Conservation (phyloP, 2,113 vertebrate species). For the Tragelaphus buxtoni region DNA sequence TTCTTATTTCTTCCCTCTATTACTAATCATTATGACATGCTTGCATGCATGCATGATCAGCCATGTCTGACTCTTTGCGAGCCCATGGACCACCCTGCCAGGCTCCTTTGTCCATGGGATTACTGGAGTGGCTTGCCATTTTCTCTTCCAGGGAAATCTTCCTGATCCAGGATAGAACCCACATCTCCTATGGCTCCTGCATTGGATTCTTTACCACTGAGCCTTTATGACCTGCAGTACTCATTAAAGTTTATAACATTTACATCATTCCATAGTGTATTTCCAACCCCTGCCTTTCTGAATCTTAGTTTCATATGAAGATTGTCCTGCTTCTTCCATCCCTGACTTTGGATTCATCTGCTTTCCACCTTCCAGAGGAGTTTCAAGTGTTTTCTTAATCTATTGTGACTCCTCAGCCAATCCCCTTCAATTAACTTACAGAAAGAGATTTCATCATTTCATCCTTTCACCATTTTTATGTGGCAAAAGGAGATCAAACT, state of each 20-base stretch:
- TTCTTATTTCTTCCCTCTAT: neutral
- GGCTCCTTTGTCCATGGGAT: neutral
- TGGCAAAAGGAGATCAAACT: neutral
- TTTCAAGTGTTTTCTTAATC: no score
- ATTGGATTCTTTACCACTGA: neutral
- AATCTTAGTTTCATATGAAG: neutral
- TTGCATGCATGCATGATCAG: neutral
- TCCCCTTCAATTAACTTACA: neutral
- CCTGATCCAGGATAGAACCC: neutral
- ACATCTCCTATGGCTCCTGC: neutral
- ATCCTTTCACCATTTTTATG: neutral
- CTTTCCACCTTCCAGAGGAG: no score
- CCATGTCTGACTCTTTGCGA: neutral
- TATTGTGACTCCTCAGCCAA: accelerated
- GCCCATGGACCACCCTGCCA: neutral
- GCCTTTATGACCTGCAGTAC: accelerated
- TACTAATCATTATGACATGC: neutral
- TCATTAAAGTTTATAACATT: neutral
- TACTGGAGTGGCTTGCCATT: neutral
- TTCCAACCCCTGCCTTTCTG: accelerated
- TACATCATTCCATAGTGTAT: accelerated
- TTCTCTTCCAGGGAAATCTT: neutral
- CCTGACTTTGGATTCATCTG: neutral
- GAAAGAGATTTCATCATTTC: neutral
- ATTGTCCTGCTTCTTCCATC: no score